A percentile compares a stretch with the other conserved stretches of the same genome.
phyloP scores from a whole-genome alignment of 2,113 vertebrate genomes.

The Pangasianodon gigas region DNA sequence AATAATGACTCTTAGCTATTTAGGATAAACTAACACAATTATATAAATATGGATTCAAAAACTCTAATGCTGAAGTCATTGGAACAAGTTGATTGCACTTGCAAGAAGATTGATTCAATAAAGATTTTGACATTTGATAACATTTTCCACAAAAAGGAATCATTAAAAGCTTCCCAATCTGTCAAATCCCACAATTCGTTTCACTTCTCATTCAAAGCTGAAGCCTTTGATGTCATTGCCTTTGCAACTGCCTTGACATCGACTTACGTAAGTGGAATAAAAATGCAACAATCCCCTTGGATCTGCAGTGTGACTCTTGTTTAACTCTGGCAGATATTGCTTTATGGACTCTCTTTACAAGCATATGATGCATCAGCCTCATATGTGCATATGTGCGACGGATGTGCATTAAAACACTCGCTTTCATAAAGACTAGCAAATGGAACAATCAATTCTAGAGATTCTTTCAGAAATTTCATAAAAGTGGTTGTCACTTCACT shows the following conservation, averaged over 20 bases:
- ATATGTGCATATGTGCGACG: no score
- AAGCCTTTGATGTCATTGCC: slow-evolving; percentile 1
- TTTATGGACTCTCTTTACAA: background rate
- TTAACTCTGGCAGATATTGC: background rate
- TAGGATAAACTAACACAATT: background rate
- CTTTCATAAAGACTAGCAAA: background rate
- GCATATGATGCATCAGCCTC: background rate
- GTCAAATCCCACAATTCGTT: background rate
- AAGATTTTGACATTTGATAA: slow-evolving; percentile 11
- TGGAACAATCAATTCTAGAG: background rate
- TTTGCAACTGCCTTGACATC: background rate
- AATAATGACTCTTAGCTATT: background rate
- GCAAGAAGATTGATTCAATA: background rate
- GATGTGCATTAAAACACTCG: background rate
- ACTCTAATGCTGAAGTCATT: background rate
- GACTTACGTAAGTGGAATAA: background rate
- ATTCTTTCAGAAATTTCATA: background rate
- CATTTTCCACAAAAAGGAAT: background rate
- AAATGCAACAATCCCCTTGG: background rate
- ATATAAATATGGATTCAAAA: background rate
- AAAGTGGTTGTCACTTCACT: background rate
- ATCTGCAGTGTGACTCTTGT: background rate
- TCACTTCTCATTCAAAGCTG: background rate
- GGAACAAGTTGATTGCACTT: background rate
- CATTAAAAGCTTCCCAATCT: background rate